These are phyloP conservation scores for Sorex fumeus DNA, from an alignment of 2,113 vertebrate genomes.

Conservation along the genomic window DNA sequence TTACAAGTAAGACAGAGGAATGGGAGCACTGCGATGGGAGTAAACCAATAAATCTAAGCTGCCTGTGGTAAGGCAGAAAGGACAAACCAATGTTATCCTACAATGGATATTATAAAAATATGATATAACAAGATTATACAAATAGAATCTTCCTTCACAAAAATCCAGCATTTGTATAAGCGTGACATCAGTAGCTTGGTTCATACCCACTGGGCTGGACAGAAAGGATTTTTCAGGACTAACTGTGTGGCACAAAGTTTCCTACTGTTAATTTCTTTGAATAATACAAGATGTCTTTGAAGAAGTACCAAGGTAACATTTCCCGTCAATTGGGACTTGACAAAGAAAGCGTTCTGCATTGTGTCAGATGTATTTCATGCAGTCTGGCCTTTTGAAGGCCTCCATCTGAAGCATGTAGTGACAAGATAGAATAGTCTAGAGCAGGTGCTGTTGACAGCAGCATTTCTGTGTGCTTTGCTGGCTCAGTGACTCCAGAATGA, in stretches of 20 bases:
- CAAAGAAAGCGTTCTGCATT: slow-evolving; percentile 65
- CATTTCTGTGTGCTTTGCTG: slow-evolving; percentile 69
- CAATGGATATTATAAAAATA: neutral
- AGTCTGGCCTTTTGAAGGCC: slow-evolving; percentile 76
- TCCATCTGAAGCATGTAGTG: slow-evolving; percentile 73
- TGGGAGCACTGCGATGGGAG: too few species aligned
- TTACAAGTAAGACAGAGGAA: too few species aligned
- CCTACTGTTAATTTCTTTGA: slow-evolving; percentile 55
- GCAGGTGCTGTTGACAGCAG: slow-evolving; percentile 80
- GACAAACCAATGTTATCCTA: neutral
- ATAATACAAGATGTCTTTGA: slow-evolving; percentile 75
- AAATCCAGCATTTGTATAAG: slow-evolving; percentile 18
- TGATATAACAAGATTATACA: neutral
- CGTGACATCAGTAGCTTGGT: neutral
- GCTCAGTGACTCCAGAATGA: slow-evolving; percentile 72
- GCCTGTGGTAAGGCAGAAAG: too few species aligned
- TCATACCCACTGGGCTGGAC: neutral
- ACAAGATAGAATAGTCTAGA: slow-evolving; percentile 72
- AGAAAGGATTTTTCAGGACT: slow-evolving; percentile 53
- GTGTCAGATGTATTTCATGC: slow-evolving; percentile 38
- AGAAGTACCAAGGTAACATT: slow-evolving; percentile 65
- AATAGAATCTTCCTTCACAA: neutral
- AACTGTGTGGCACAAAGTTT: slow-evolving; percentile 27
- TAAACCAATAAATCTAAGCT: too few species aligned
- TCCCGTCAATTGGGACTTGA: slow-evolving; percentile 54